phyloP scores from a whole-genome alignment of 2,113 vertebrate genomes.

The Megalops atlanticus region DNA sequence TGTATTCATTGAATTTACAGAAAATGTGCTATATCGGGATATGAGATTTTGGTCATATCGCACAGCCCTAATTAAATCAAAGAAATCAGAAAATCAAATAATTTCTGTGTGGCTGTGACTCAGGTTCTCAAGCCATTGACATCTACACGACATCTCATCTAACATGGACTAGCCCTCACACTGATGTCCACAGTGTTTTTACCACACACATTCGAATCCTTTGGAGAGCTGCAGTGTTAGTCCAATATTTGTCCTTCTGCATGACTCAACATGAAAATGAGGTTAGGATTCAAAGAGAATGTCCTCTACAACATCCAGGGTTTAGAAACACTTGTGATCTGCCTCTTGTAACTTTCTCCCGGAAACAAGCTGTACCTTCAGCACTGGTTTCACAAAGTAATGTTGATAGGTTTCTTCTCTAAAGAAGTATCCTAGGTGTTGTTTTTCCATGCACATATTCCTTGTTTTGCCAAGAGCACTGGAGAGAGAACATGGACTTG shows the following conservation, averaged over 20 bases:
- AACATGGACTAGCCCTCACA: too few relatives aligned
- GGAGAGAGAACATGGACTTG: background rate
- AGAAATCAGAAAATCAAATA: background rate
- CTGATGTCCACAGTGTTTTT: too few relatives aligned
- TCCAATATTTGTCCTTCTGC: background rate
- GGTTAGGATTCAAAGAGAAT: background rate
- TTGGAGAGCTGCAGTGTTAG: background rate
- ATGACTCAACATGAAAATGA: background rate
- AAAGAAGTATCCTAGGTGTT: background rate
- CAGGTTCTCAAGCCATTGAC: too few relatives aligned
- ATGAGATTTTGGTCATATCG: too few relatives aligned
- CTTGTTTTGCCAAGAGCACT: background rate
- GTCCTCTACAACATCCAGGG: background rate
- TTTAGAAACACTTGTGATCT: background rate
- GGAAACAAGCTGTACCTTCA: background rate
- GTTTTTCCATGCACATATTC: background rate
- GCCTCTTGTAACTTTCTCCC: background rate
- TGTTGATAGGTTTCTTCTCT: conserved; percentile 5
- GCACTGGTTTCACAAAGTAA: background rate
- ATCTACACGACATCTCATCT: background rate
- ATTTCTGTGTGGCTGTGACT: background rate
- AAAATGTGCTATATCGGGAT: too few relatives aligned
- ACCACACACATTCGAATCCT: background rate
- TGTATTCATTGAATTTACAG: too few relatives aligned
- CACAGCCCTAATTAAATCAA: background rate